phyloP scores from a whole-genome alignment of 2,797 vertebrate genomes.

The Danionella dracula region DNA sequence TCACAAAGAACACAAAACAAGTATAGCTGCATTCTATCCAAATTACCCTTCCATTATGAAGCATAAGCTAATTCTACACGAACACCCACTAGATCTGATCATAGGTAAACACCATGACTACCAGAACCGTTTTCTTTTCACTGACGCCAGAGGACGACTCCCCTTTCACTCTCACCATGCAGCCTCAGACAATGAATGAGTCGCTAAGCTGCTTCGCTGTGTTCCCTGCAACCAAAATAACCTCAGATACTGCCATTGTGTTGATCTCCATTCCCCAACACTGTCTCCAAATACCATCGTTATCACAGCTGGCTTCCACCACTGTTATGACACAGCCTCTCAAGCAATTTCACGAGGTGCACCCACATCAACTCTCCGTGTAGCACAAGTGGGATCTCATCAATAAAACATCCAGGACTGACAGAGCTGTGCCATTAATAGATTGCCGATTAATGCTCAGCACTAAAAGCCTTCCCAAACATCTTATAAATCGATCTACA shows the following conservation, averaged over 20 bases:
- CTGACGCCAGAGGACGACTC: neutral
- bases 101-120: neutral
- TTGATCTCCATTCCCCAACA: neutral
- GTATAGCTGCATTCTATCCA: neutral
- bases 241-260: neutral
- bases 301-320: too few species aligned
- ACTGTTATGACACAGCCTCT: too few species aligned
- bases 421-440: conserved; percentile 3
- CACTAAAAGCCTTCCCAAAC: conserved; percentile 1
- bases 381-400: conserved; percentile 9
- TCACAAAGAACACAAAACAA: too few species aligned
- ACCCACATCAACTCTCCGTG: neutral
- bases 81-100: neutral
- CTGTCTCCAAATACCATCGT: neutral
- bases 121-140: neutral
- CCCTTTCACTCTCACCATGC: neutral
- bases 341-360: neutral
- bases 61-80: neutral
- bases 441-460: conserved; percentile 9
- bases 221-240: neutral
- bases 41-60: neutral
- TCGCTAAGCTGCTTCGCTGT: neutral
- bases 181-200: neutral
- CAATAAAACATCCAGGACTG: conserved; percentile 24
- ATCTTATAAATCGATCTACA: conserved; percentile 2